phyloP scores from a whole-genome alignment of 2,797 vertebrate species.

The Catostomus latipinnis region DNA sequence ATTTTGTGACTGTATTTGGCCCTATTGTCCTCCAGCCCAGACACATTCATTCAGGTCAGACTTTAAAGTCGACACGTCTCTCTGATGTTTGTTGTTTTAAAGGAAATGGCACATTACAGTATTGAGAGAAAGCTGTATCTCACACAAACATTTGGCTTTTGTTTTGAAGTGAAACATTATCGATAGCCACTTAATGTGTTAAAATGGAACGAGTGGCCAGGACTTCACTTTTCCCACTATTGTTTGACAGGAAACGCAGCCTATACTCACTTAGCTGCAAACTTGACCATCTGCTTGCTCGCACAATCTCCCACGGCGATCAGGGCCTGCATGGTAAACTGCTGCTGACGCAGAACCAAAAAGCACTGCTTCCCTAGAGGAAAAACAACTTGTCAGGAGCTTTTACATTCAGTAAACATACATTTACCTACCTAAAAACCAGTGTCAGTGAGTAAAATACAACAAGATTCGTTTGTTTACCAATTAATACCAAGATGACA shows the following conservation, averaged over 20 bases:
- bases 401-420: background rate
- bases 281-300: constrained; percentile 99
- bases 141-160: constrained; percentile 66
- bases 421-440: background rate
- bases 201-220: constrained; percentile 83
- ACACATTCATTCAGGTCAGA: constrained; percentile 64
- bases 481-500: too few relatives aligned
- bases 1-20: constrained; percentile 52
- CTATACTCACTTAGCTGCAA: constrained; percentile 98
- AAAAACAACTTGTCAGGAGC: constrained; percentile 49
- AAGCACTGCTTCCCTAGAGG: constrained; percentile 96
- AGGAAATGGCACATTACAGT: constrained; percentile 73
- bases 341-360: constrained; percentile 97
- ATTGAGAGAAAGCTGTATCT: constrained; percentile 60
- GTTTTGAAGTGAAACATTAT: constrained; percentile 75
- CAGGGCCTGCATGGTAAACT: constrained; percentile 95
- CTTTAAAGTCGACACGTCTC: constrained; percentile 62
- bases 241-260: constrained; percentile 95
- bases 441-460: too few relatives aligned
- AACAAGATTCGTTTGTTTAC: too few relatives aligned
- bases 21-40: constrained; percentile 23
- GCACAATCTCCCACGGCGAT: constrained; percentile 97
- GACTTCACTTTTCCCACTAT: constrained; percentile 93
- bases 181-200: constrained; percentile 83
- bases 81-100: constrained; percentile 69